Evolutionary conservation across 2,888 invertebrate species (phyloP).

Genomic region (Habroteleia sp.): DNA sequence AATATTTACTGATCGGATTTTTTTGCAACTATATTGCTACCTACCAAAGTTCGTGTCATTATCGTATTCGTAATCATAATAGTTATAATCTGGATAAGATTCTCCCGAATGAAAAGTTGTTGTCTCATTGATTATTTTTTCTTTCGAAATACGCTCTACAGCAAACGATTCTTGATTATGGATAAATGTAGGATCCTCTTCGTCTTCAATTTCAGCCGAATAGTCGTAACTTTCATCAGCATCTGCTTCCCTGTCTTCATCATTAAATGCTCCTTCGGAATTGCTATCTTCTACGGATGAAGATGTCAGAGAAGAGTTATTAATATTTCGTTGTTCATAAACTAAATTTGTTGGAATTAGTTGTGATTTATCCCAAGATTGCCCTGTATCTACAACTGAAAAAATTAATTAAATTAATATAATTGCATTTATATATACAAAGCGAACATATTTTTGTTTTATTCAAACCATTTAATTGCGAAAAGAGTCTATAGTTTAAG

Average conservation of each 20-base stretch:
- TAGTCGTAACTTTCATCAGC: conserved; percentile 53
- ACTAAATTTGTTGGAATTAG: conserved; percentile 74
- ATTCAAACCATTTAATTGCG: too few species aligned
- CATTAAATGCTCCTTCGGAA: conserved; percentile 56
- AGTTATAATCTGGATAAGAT: conserved; percentile 66
- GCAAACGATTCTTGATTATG: conserved; percentile 49
- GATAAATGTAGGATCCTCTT: conserved; percentile 46
- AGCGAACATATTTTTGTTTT: too few species aligned
- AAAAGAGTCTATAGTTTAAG: too few species aligned
- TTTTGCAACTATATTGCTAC: too few species aligned
- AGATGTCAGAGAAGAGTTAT: conserved; percentile 52
- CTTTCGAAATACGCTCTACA: conserved; percentile 51
- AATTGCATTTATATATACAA: too few species aligned
- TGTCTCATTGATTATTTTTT: conserved; percentile 57
- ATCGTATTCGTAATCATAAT: conserved; percentile 75
- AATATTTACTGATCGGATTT: too few species aligned
- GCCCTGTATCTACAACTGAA: conserved; percentile 47
- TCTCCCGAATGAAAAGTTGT: conserved; percentile 53
- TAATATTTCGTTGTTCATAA: conserved; percentile 68
- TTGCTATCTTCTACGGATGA: conserved; percentile 68
- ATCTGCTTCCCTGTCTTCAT: conserved; percentile 29
- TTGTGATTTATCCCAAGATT: conserved; percentile 70
- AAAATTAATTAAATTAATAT: too few species aligned
- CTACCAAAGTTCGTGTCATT: conserved; percentile 68
- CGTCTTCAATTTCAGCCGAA: conserved; percentile 70